These are phyloP conservation scores for Tupaia chinensis DNA, from an alignment of 2,113 vertebrate genomes.

Conservation along the genomic window DNA sequence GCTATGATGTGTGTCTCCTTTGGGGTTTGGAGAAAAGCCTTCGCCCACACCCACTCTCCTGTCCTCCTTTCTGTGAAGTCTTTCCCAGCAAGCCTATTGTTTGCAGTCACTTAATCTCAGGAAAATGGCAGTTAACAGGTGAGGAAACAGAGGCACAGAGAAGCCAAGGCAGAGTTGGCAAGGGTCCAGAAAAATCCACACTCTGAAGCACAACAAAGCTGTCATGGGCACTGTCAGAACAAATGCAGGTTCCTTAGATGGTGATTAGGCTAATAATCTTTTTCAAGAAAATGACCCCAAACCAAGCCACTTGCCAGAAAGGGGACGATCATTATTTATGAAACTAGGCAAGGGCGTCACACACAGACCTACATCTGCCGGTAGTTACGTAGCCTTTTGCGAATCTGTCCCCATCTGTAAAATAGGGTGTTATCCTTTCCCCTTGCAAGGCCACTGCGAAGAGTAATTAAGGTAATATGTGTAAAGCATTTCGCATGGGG, in stretches of 20 bases:
- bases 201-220: neutral
- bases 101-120: neutral
- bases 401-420: neutral
- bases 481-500: neutral
- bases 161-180: no score
- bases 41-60: accelerated
- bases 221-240: neutral
- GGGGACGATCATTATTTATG: neutral
- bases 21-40: neutral
- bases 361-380: neutral
- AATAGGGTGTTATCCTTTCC: no score
- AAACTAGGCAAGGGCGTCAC: neutral
- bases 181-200: no score
- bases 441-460: accelerated
- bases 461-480: neutral
- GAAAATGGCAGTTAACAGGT: neutral
- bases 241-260: neutral
- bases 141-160: neutral
- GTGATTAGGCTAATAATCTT: neutral
- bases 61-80: neutral
- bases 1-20: neutral
- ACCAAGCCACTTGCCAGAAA: neutral
- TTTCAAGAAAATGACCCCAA: neutral
- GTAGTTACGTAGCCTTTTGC: neutral
- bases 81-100: no score